These are phyloP conservation scores for Syngnathus typhle DNA, from an alignment of 2,113 vertebrate genomes.

Conservation along the genomic window DNA sequence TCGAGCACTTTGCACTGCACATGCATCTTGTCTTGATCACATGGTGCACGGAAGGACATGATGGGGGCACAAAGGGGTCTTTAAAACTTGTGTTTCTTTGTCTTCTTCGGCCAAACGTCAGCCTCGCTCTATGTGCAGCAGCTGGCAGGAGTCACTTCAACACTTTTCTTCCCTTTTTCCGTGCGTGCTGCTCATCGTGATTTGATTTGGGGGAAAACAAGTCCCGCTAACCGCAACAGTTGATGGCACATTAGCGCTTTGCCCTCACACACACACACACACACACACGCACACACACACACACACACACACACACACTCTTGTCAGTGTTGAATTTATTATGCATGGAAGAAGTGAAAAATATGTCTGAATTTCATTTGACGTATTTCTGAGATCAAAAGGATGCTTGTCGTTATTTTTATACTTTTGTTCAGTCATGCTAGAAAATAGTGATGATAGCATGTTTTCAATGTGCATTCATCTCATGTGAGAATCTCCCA, in stretches of 20 bases:
- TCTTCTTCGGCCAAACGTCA: constrained; percentile 40
- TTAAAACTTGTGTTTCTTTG: constrained; percentile 41
- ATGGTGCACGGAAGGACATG: constrained; percentile 1
- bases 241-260: constrained; percentile 22
- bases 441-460: not conserved
- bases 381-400: not conserved
- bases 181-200: constrained; percentile 29
- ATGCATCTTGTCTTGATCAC: constrained; percentile 3
- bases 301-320: constrained; percentile 38
- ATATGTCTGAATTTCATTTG: constrained; percentile 2
- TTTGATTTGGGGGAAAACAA: constrained; percentile 48
- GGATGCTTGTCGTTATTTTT: not conserved
- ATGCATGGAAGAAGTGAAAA: constrained; percentile 9
- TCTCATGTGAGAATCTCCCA: not conserved
- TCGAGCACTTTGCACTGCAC: not conserved
- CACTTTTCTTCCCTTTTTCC: constrained; percentile 45
- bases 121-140: constrained; percentile 37
- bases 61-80: constrained; percentile 30
- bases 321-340: constrained; percentile 25
- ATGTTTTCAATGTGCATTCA: not conserved
- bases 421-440: not conserved
- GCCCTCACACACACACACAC: constrained; percentile 40
- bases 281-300: constrained; percentile 46
- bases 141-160: constrained; percentile 36
- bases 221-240: constrained; percentile 19